Base-by-base conservation (phyloP, 2,797 vertebrate species). In the Gobio occitaniae region DNA sequence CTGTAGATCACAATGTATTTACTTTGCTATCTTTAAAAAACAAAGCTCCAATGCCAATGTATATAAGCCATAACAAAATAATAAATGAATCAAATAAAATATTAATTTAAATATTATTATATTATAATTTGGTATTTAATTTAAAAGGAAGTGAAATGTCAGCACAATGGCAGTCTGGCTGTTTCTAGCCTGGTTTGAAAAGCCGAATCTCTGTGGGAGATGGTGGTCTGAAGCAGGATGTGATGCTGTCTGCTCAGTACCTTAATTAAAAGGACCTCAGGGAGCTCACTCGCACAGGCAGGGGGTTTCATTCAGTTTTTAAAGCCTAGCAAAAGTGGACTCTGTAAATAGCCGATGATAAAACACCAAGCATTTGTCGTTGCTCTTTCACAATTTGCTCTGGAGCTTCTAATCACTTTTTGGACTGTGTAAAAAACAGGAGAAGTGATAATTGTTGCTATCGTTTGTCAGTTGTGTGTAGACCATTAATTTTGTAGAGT, bases 121-220 rank as follows among this genome's bases (percentile, higher is more conserved):
- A 47, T 68, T 29, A 69, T 76, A 25, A 82, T 72, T 89, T 78
- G 80, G 79, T 77, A 84, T 68, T 87, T 77, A 90, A 91, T 92
- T 92, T 89, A 86, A 81, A 84, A 88, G 87, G 86, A 89, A 88
- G 91, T 90, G 87, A 91, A 91, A 92, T 89, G 91, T 91, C 91
- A 90, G 88, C 21, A 75, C 71, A 82, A 76, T 48, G 78, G 86
- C 44, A 79, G 86, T 92, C 87, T 88, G 80, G 86, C 88, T 84
- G 88, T 89, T 92, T 91, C 92, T 92, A 91, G 91, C 82, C 91
- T 87, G 80, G 85, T 85, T 92, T 90, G 88, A 78, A 65, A 88
- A 82, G 78, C 84, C 87, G 32, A 78, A 87, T 86, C 81, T 83
- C 90, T 78, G 79, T 72, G 79, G 59, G 70, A 80, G 84, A 75